These are phyloP conservation scores for Sarcophaga subvicina DNA, from an alignment of 2,888 invertebrate genomes.

Conservation along the genomic window DNA sequence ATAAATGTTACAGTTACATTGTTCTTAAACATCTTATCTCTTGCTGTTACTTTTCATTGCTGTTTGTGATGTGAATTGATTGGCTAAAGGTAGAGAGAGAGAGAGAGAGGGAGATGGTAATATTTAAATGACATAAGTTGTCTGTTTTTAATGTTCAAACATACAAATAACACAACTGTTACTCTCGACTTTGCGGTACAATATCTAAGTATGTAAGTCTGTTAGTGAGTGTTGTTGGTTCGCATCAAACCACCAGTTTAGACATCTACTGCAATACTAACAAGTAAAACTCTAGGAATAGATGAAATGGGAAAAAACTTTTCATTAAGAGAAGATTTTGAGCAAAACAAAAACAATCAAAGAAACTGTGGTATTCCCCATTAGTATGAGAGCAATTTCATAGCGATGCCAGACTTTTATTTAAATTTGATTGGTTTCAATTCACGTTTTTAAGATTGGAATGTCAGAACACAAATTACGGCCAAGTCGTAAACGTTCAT, in stretches of 20 bases:
- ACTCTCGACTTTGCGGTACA: background rate
- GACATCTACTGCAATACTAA: background rate
- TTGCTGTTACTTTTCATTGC: background rate
- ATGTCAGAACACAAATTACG: no score
- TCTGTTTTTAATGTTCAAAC: conserved; percentile 23
- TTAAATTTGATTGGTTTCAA: background rate
- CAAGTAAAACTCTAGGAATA: background rate
- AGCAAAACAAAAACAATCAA: background rate
- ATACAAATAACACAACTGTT: background rate
- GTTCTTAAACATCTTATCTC: background rate
- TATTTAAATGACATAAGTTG: conserved; percentile 15
- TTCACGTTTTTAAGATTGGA: background rate
- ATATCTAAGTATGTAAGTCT: background rate
- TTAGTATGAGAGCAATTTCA: background rate
- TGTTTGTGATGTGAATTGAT: background rate
- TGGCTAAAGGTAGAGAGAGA: background rate
- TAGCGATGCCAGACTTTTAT: conserved; percentile 27
- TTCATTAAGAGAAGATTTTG: conserved; percentile 40
- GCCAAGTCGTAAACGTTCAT: background rate
- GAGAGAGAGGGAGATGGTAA: background rate
- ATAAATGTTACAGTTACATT: background rate
- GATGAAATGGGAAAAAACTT: background rate
- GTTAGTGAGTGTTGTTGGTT: background rate
- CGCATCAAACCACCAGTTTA: background rate
- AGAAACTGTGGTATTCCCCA: background rate